Percentiles rank a stretch among this genome's conserved stretches.
Evolutionary conservation across 2,113 vertebrate species (phyloP).

Genomic region (Sander lucioperca): DNA sequence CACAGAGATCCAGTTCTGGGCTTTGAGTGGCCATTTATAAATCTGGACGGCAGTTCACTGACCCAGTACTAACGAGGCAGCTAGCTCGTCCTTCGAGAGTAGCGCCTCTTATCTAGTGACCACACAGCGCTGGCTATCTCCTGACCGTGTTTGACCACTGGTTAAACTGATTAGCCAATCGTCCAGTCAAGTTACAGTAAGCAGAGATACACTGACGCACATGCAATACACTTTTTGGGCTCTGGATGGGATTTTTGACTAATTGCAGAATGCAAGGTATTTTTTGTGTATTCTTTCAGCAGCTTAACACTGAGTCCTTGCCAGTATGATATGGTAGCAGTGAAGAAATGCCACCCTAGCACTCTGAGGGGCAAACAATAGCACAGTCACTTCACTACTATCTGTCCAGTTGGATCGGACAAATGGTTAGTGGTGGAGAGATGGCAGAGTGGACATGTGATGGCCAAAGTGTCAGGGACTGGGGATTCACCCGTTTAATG

Average conservation of each 20-base stretch:
- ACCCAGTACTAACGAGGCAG: slow-evolving; percentile 81
- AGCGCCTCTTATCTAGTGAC: slow-evolving; percentile 71
- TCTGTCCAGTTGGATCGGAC: slow-evolving; percentile 67
- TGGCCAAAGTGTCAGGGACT: slow-evolving; percentile 76
- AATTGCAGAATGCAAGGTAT: slow-evolving; percentile 21
- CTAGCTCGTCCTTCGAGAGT: slow-evolving; percentile 50
- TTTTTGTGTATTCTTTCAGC: slow-evolving; percentile 11
- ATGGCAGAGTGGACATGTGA: slow-evolving; percentile 73
- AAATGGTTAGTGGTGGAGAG: slow-evolving; percentile 69
- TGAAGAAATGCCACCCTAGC: slow-evolving; percentile 7
- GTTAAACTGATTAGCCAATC: slow-evolving; percentile 67
- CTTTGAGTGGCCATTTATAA: slow-evolving; percentile 81
- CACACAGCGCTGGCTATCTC: slow-evolving; percentile 69
- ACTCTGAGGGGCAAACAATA: slow-evolving; percentile 38
- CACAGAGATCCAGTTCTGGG: slow-evolving; percentile 47
- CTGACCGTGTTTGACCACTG: slow-evolving; percentile 71
- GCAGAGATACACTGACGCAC: slow-evolving; percentile 45
- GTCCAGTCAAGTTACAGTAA: slow-evolving; percentile 61
- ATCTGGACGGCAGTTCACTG: slow-evolving; percentile 83
- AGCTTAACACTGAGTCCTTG: slow-evolving; percentile 13
- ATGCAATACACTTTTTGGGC: slow-evolving; percentile 20
- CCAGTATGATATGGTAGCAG: slow-evolving; percentile 14
- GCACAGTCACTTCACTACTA: slow-evolving; percentile 10
- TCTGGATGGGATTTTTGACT: neutral
- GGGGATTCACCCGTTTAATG: slow-evolving; percentile 80